Evolutionary conservation across 2,888 invertebrate species (phyloP).

Genomic region (Hirtodrosophila cameraria): DNA sequence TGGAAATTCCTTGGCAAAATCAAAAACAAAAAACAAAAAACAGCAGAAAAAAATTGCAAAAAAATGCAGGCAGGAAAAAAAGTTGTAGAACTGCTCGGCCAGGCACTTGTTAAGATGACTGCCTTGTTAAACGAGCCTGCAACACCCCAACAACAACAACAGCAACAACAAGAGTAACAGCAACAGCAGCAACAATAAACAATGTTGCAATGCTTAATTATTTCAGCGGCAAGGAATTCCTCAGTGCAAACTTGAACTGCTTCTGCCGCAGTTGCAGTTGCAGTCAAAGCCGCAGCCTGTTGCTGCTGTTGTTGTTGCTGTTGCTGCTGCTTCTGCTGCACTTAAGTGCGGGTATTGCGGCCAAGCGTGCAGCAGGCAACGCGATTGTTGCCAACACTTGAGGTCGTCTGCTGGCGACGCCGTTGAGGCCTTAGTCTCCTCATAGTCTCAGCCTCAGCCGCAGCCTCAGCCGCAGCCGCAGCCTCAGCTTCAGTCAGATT

Average conservation of each 20-base stretch:
- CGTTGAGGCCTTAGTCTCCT: constrained; percentile 19
- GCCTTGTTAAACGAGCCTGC: constrained; percentile 79
- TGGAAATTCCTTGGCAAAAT: constrained; percentile 66
- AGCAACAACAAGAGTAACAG: constrained; percentile 33
- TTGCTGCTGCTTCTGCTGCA: constrained; percentile 41
- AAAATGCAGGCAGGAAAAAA: constrained; percentile 42
- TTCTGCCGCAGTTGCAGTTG: constrained; percentile 53
- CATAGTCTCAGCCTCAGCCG: constrained; percentile 1
- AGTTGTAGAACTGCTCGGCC: constrained; percentile 68
- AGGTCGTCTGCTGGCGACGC: constrained; percentile 64
- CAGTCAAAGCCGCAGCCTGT: constrained; percentile 6
- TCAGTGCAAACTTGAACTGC: constrained; percentile 75
- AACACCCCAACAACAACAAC: constrained; percentile 67
- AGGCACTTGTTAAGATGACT: constrained; percentile 77
- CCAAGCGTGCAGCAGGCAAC: constrained; percentile 62
- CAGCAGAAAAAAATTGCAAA: constrained; percentile 17
- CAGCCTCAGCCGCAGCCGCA: constrained; percentile 3
- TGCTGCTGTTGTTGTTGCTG: constrained; percentile 35
- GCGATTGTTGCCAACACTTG: constrained; percentile 74
- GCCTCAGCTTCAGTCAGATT: constrained; percentile 48
- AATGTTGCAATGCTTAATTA: constrained; percentile 80
- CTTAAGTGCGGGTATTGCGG: constrained; percentile 58
- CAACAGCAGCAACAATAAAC: constrained; percentile 64
- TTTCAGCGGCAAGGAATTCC: constrained; percentile 80
- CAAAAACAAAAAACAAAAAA: constrained; percentile 19